Percentiles rank a stretch among this genome's conserved stretches.
Conservation (phyloP, 2,888 invertebrate species). For the Eupeodes latifasciatus region DNA sequence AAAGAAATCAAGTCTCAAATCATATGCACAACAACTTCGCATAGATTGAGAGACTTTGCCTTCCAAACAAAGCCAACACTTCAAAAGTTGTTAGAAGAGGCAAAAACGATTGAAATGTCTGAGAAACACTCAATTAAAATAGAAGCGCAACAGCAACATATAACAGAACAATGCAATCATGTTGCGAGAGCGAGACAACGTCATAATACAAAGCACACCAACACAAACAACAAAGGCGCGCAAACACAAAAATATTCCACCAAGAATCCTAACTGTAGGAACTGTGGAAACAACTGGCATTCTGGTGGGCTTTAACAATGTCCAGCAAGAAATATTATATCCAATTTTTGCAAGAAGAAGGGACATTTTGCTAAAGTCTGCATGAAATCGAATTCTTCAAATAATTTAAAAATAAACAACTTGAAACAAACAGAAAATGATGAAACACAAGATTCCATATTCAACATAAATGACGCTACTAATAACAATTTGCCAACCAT, state of each 20-base stretch:
- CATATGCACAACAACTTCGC: constrained; percentile 4
- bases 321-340: background rate
- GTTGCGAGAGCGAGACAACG: constrained; percentile 36
- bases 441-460: background rate
- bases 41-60: constrained; percentile 5
- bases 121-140: constrained; percentile 29
- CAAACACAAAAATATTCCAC: background rate
- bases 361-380: background rate
- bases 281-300: constrained; percentile 22
- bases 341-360: background rate
- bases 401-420: background rate
- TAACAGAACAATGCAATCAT: constrained; percentile 19
- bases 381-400: background rate
- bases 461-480: constrained; percentile 7
- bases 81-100: constrained; percentile 39
- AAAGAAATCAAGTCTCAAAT: constrained; percentile 22
- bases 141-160: constrained; percentile 23
- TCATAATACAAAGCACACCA: constrained; percentile 5
- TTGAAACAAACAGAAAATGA: background rate
- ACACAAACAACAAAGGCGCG: constrained; percentile 13
- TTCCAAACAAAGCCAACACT: constrained; percentile 38
- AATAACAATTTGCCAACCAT: constrained; percentile 6
- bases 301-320: constrained; percentile 1
- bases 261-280: constrained; percentile 11
- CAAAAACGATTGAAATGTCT: constrained; percentile 34